phyloP scores from a whole-genome alignment of 2,888 invertebrate species.

The Masnerella sp. region DNA sequence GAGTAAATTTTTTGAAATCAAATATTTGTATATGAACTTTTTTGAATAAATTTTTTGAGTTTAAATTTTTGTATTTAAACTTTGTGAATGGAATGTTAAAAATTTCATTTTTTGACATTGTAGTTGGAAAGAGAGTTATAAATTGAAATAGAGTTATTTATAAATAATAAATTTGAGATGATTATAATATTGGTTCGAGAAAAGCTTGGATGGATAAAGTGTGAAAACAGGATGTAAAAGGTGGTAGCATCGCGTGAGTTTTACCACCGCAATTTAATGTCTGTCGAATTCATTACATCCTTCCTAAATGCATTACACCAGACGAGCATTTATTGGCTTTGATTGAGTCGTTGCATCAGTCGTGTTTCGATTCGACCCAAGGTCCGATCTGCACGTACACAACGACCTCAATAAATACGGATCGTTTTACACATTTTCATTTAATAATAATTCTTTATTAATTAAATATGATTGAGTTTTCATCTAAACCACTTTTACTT shows the following conservation, averaged over 20 bases:
- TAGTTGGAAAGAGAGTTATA: too few species aligned
- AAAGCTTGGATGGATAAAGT: background rate
- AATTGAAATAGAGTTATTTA: too few species aligned
- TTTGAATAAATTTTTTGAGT: too few species aligned
- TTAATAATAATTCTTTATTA: slow-evolving; percentile 4
- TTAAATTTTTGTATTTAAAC: too few species aligned
- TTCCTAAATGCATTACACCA: slow-evolving; percentile 69
- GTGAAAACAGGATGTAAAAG: slow-evolving; percentile 55
- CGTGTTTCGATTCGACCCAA: slow-evolving; percentile 67
- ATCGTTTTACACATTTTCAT: slow-evolving; percentile 40
- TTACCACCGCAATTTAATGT: slow-evolving; percentile 59
- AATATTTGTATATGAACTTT: too few species aligned
- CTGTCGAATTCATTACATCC: slow-evolving; percentile 62
- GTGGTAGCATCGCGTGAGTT: slow-evolving; percentile 48
- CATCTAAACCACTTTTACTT: background rate
- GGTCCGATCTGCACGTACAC: slow-evolving; percentile 64
- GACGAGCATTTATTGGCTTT: slow-evolving; percentile 71
- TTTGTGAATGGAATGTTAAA: too few species aligned
- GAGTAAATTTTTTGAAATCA: too few species aligned
- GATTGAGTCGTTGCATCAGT: slow-evolving; percentile 72
- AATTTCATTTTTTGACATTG: too few species aligned
- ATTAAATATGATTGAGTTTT: background rate
- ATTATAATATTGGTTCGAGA: background rate
- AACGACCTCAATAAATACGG: slow-evolving; percentile 68
- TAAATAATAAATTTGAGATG: too few species aligned